phyloP scores from a whole-genome alignment of 2,797 vertebrate genomes.

The Fistularia tabacaria region DNA sequence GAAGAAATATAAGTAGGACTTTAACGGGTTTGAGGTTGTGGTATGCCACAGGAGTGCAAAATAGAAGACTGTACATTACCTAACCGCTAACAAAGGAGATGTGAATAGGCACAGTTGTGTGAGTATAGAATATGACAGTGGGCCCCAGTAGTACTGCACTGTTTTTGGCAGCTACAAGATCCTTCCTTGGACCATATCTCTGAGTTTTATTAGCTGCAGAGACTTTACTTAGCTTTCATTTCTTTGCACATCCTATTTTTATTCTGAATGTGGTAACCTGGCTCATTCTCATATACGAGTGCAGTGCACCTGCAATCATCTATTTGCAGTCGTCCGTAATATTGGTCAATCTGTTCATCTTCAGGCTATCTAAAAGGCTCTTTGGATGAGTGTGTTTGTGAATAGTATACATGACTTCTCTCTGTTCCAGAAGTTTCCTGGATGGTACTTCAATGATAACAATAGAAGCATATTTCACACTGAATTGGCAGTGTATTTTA shows the following conservation, averaged over 20 bases:
- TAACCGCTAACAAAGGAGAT: conserved; percentile 7
- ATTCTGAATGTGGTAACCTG: conserved; percentile 2
- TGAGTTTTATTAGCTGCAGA: no score
- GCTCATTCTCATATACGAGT: conserved; percentile 3
- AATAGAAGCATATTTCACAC: neutral
- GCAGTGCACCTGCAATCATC: conserved; percentile 34
- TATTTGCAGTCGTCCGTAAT: conserved; percentile 31
- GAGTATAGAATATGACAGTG: no score
- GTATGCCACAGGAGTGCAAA: conserved; percentile 40
- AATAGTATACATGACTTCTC: conserved; percentile 2
- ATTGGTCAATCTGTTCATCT: conserved; percentile 25
- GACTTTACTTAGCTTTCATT: conserved; percentile 1
- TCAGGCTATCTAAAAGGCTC: conserved; percentile 10
- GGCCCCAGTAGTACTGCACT: no score
- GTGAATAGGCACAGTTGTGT: conserved; percentile 7
- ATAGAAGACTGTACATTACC: conserved; percentile 8
- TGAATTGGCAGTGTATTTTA: neutral
- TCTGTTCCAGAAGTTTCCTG: conserved; percentile 12
- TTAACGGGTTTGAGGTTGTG: conserved; percentile 27
- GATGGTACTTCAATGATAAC: neutral
- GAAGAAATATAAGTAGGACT: conserved; percentile 3
- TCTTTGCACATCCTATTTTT: neutral
- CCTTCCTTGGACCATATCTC: no score
- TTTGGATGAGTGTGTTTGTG: conserved; percentile 14
- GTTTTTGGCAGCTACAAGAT: no score